Base-by-base conservation (phyloP, 2,113 vertebrate species). In the Cephalopterus ornatus region DNA sequence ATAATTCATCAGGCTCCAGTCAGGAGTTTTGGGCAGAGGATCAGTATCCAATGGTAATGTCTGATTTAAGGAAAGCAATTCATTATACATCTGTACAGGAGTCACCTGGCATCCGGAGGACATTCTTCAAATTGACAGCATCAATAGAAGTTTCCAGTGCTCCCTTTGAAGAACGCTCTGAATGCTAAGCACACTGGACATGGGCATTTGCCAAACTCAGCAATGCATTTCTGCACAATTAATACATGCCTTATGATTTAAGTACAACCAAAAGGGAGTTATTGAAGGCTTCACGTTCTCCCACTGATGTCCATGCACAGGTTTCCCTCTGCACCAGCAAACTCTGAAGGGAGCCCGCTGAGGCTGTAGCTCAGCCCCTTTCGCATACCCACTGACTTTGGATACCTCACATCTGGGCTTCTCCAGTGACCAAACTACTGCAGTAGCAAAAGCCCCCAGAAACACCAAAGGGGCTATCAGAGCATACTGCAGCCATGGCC, bases 31-130 rank as follows among this genome's bases (percentile, higher is more conserved):
- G 70, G 91, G 87, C 74, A 81, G 74, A 37, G 26, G 11, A 80
- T 74, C 63, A 76, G 82, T 39, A 76, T 66, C 83, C 68, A 68
- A 20, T 0, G 1, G 80, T 89, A 88, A 83, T 53, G 75, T 46
- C 96, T 65, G 78, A 81, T 35, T 95, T 95, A 93, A 81, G 83
- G 83, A 79, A 86, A 84, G 65, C 23, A 3, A 94, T 90, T 77
- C 74, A 71, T 96, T 92, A 87, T 55, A 83, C 91, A 89, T 88
- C 89, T 94, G 49, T 78, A 74, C 74, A 95, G 62, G 33, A 94
- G 94, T 80, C 46, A 55, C 74, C 81, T 91, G 75, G 68, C 88
- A 78, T 44, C 58, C 7, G 0, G 46, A 92, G 63, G 61, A 61
- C 41, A 91, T 95, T 75, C 88, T 71, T 95, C 88, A 68, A 82